Base-by-base conservation (phyloP, 1,140 invertebrate species). In the Coelopa frigida region DNA sequence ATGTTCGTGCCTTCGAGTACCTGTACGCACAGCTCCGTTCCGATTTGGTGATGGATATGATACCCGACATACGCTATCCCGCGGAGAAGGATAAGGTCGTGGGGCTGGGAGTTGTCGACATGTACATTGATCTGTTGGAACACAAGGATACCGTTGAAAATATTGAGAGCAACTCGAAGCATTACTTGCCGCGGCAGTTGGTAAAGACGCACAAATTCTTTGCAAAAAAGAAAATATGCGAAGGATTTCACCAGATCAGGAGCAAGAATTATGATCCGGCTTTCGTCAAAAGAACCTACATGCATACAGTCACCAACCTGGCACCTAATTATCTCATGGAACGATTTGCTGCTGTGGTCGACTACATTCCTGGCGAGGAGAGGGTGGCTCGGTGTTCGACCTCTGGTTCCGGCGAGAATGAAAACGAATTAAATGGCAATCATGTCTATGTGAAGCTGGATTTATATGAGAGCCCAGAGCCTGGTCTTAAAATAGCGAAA, bases 61-160 rank as follows among this genome's bases (percentile, higher is more conserved):
- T 94, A 50, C 73, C 79, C 15, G 85, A 88, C 61, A 81, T 89
- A 42, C 75, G 78, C 46, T 86, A 84, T 72, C 81, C 85, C 26
- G 80, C 81, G 48, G 78, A 83, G 51, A 84, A 84, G 64, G 70
- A 78, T 37, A 81, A 88, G 70, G 71, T 89, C 0, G 71, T 90
- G 35, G 89, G 89, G 1, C 71, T 94, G 27, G 85, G 85, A 8
- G 87, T 90, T 27, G 79, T 83, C 46, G 87, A 92, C 67, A 92
- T 92, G 87, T 85, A 79, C 59, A 80, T 80, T 52, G 81, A 82
- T 11, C 84, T 85, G 70, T 58, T 84, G 14, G 86, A 90, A 64
- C 80, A 85, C 52, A 76, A 78, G 46, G 84, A 86, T 35, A 61
- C 75, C 11, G 67, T 73, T 17, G 80, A 83, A 52, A 73, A 75